phyloP scores from a whole-genome alignment of 1,140 invertebrate genomes.

The Heliconius hewitsoni region DNA sequence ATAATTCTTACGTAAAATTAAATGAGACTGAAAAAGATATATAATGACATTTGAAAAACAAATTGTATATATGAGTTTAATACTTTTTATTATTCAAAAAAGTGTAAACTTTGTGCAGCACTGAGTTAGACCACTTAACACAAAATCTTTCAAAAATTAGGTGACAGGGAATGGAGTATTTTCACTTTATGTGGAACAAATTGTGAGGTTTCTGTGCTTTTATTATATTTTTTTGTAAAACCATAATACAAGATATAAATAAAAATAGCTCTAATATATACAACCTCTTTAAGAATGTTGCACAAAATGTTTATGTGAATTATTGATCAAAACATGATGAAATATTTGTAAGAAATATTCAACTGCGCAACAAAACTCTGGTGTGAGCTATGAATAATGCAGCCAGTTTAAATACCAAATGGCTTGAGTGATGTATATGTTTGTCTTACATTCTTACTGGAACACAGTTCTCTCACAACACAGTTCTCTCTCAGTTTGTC shows the following conservation, averaged over 20 bases:
- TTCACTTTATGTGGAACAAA: too few relatives aligned
- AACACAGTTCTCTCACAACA: slow-evolving; percentile 11
- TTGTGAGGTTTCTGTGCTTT: too few relatives aligned
- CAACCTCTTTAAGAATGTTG: slow-evolving; percentile 38
- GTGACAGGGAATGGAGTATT: too few relatives aligned
- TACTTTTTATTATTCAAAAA: too few relatives aligned
- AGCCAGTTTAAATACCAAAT: slow-evolving; percentile 71
- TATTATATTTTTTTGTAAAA: too few relatives aligned
- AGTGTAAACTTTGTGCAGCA: too few relatives aligned
- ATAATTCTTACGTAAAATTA: slow-evolving; percentile 67
- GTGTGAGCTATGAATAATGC: slow-evolving; percentile 62
- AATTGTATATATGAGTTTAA: not conserved
- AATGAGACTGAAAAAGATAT: slow-evolving; percentile 59
- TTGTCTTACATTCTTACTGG: slow-evolving; percentile 41
- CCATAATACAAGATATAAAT: not conserved
- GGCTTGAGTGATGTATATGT: slow-evolving; percentile 59
- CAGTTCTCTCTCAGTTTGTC: not conserved
- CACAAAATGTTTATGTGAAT: slow-evolving; percentile 52
- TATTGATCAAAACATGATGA: slow-evolving; percentile 58
- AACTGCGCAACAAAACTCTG: slow-evolving; percentile 56
- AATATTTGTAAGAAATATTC: slow-evolving; percentile 56
- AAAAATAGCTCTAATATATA: slow-evolving; percentile 24
- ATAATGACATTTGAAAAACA: not conserved
- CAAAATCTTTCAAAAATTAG: too few relatives aligned
- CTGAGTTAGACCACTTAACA: too few relatives aligned